These are phyloP conservation scores for Triops longicaudatus DNA, from an alignment of 1,140 invertebrate genomes.

Conservation along the genomic window DNA sequence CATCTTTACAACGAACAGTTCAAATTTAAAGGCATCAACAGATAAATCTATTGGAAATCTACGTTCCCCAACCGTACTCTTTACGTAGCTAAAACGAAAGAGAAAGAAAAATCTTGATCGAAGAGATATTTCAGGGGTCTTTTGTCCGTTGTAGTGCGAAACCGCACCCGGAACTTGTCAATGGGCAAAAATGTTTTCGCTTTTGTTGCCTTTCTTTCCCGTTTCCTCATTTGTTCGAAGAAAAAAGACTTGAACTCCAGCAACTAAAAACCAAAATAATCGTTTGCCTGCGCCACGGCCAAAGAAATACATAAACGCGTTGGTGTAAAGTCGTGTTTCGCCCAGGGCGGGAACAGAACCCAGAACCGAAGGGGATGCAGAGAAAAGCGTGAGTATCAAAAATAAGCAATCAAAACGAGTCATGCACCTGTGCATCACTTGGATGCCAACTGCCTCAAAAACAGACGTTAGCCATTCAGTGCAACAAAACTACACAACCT, in stretches of 20 bases:
- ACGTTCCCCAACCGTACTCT: too few species aligned
- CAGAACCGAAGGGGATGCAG: too few species aligned
- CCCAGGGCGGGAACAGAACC: background rate
- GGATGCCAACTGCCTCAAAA: background rate
- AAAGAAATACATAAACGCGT: background rate
- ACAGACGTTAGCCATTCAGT: background rate
- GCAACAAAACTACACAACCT: background rate
- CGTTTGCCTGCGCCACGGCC: background rate
- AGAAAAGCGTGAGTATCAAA: background rate
- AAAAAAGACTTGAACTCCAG: too few species aligned
- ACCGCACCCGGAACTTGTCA: slow-evolving; percentile 2
- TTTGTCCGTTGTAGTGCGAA: background rate
- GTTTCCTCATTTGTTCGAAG: background rate
- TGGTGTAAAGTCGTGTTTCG: background rate
- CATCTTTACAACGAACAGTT: too few species aligned
- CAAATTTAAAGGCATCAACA: too few species aligned
- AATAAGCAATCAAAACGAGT: background rate
- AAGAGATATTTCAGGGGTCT: background rate
- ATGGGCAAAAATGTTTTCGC: background rate
- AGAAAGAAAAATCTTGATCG: background rate
- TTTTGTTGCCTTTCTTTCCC: background rate
- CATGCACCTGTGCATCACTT: background rate
- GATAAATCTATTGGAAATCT: too few species aligned
- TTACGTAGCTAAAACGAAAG: background rate
- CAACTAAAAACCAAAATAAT: background rate